A percentile compares a stretch with the other conserved stretches of the same genome.
phyloP scores from a whole-genome alignment of 2,888 invertebrate species.

The Cerastoderma edule region DNA sequence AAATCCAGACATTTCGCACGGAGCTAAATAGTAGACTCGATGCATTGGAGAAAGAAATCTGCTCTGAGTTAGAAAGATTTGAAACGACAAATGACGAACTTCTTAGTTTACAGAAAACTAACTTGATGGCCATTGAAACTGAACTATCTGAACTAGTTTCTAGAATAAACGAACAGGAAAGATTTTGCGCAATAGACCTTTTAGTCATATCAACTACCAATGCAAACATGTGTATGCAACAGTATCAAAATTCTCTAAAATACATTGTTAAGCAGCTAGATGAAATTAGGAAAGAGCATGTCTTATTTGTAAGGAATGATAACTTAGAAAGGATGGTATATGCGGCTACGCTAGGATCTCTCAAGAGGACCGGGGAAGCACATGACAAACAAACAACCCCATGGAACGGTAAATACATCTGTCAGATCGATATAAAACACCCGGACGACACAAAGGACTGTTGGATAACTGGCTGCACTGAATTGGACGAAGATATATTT shows the following conservation, averaged over 20 bases:
- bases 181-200: too few relatives aligned
- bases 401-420: not conserved
- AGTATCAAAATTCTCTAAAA: too few relatives aligned
- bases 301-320: not conserved
- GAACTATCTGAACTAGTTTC: too few relatives aligned
- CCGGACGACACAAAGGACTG: not conserved
- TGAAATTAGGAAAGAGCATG: not conserved
- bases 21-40: not conserved
- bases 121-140: too few relatives aligned
- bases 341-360: too few relatives aligned
- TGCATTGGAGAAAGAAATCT: not conserved
- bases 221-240: too few relatives aligned
- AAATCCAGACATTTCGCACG: not conserved
- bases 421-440: not conserved
- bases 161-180: too few relatives aligned
- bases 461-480: not conserved
- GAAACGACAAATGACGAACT: too few relatives aligned
- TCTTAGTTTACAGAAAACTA: too few relatives aligned
- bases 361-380: too few relatives aligned
- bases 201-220: too few relatives aligned
- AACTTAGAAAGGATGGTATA: not conserved
- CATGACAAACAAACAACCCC: not conserved
- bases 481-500: not conserved
- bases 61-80: too few relatives aligned
- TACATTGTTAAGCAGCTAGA: not conserved